Percentiles rank a stretch among this genome's conserved stretches.
phyloP scores from a whole-genome alignment of 2,888 invertebrate genomes.

The Bombylius discolor region DNA sequence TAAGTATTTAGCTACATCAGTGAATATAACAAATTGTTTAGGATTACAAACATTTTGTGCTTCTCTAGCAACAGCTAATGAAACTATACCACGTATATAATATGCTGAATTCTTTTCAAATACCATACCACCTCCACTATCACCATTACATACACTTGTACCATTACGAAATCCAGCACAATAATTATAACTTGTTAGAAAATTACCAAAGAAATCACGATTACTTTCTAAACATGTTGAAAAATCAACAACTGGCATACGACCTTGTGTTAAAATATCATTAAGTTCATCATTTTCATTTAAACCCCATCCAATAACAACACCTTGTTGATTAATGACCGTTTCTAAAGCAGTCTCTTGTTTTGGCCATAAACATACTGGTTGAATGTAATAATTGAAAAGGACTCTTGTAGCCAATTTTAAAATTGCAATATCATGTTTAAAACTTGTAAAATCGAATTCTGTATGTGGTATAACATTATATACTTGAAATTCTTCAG shows the following conservation, averaged over 20 bases:
- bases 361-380: conserved; percentile 31
- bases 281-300: conserved; percentile 24
- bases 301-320: conserved; percentile 34
- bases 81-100: conserved; percentile 15
- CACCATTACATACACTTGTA: conserved; percentile 42
- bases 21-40: conserved; percentile 37
- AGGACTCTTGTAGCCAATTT: conserved; percentile 26
- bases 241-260: conserved; percentile 28
- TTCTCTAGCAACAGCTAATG: conserved; percentile 10
- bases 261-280: conserved; percentile 21
- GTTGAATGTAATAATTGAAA: conserved; percentile 31
- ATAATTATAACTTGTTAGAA: conserved; percentile 8
- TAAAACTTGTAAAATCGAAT: conserved; percentile 1
- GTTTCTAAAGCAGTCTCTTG: conserved; percentile 11
- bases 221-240: conserved; percentile 21
- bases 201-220: conserved; percentile 11
- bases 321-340: conserved; percentile 11
- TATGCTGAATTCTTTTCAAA: conserved; percentile 18
- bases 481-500: conserved; percentile 23
- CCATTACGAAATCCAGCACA: conserved; percentile 17
- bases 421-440: conserved; percentile 30
- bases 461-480: conserved; percentile 5
- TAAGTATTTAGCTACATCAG: conserved; percentile 32
- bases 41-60: conserved; percentile 36
- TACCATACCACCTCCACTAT: conserved; percentile 40